These are phyloP conservation scores for Oreochromis grahami DNA, from an alignment of 2,797 vertebrate genomes.

Conservation along the genomic window DNA sequence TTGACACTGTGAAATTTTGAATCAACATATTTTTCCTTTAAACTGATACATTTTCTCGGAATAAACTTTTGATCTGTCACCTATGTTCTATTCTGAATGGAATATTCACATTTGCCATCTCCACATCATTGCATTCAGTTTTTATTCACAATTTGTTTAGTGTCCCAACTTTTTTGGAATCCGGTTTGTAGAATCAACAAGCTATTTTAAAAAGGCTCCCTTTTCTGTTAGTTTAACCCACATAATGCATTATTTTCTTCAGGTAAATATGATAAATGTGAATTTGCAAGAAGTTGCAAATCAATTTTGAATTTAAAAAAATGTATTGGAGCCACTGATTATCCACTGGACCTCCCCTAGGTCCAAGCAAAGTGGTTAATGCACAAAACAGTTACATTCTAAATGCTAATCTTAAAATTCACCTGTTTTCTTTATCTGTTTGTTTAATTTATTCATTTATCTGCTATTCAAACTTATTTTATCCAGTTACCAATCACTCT, in stretches of 20 bases:
- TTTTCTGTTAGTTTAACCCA: not conserved
- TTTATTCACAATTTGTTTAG: no score
- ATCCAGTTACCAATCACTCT: not conserved
- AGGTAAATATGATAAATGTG: not conserved
- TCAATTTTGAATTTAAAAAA: not conserved
- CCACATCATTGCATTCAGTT: no score
- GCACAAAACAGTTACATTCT: not conserved
- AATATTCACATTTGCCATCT: no score
- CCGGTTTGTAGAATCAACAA: not conserved
- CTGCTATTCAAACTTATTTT: not conserved
- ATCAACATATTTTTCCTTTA: no score
- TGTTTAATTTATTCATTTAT: no score
- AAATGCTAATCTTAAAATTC: not conserved
- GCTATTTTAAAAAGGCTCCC: not conserved
- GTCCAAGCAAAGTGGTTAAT: not conserved
- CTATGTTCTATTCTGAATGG: no score
- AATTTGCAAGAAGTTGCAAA: not conserved
- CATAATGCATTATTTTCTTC: not conserved
- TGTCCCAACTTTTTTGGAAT: no score
- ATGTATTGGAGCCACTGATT: not conserved
- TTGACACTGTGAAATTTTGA: no score
- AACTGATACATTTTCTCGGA: no score
- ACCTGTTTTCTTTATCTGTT: not conserved
- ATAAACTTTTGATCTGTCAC: no score
- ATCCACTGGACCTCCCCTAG: accelerated